These are phyloP conservation scores for Drosophila parvula DNA, from an alignment of 1,140 invertebrate genomes.

Conservation along the genomic window DNA sequence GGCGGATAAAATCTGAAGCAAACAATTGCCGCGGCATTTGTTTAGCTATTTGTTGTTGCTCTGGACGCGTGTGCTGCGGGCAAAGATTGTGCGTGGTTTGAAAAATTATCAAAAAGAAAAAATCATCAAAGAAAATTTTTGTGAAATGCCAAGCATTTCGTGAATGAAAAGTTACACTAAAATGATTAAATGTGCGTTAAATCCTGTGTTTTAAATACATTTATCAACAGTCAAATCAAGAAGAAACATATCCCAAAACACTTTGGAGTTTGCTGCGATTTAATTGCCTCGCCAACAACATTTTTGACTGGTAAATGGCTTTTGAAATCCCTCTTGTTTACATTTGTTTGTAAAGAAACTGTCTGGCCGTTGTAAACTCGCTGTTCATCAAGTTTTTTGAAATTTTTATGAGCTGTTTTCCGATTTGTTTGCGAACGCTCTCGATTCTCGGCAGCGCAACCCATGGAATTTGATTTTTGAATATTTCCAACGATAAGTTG, in stretches of 20 bases:
- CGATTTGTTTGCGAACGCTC: slow-evolving; percentile 32
- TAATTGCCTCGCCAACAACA: slow-evolving; percentile 30
- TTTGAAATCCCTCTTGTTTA: slow-evolving; percentile 33
- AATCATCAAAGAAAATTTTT: slow-evolving; percentile 27
- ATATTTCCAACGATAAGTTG: slow-evolving; percentile 39
- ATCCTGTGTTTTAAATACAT: slow-evolving; percentile 28
- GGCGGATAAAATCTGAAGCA: slow-evolving; percentile 11
- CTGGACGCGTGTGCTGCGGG: slow-evolving; percentile 17
- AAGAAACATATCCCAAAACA: slow-evolving; percentile 32
- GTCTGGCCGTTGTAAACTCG: slow-evolving; percentile 15
- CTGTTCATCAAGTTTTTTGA: slow-evolving; percentile 7
- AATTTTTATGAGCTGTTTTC: slow-evolving; percentile 11
- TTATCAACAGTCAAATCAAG: slow-evolving; percentile 13
- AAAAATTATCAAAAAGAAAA: slow-evolving; percentile 26
- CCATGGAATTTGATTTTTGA: slow-evolving; percentile 32
- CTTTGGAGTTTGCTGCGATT: slow-evolving; percentile 20
- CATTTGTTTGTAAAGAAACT: slow-evolving; percentile 21
- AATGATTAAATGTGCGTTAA: slow-evolving; percentile 32
- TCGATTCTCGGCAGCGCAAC: not conserved
- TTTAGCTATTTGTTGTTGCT: slow-evolving; percentile 23
- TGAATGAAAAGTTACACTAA: slow-evolving; percentile 22
- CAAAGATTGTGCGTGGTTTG: slow-evolving; percentile 33
- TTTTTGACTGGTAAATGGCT: slow-evolving; percentile 41
- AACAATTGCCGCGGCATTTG: not conserved
- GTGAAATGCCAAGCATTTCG: slow-evolving; percentile 19